Evolutionary conservation across 2,113 vertebrate species (phyloP).

Genomic region (Tangachromis dhanisi): DNA sequence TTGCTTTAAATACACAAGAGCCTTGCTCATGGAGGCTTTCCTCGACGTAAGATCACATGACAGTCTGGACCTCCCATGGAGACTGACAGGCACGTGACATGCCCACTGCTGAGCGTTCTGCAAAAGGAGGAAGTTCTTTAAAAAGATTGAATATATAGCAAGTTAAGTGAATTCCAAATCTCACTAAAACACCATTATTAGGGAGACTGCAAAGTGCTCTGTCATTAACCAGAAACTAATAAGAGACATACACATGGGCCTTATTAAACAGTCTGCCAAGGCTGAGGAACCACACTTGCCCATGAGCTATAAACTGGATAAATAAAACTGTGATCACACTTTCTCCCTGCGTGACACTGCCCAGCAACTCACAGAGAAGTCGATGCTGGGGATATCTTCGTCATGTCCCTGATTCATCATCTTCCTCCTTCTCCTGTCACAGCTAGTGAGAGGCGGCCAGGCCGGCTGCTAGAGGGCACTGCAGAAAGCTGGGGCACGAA

Average conservation of each 20-base stretch:
- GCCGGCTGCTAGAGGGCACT: constrained; percentile 28
- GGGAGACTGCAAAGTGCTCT: not conserved
- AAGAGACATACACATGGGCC: not conserved
- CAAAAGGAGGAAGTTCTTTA: not conserved
- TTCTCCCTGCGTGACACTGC: constrained; percentile 9
- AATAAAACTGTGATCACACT: constrained; percentile 14
- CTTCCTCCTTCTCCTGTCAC: constrained; percentile 30
- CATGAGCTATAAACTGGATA: constrained; percentile 17
- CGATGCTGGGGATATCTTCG: constrained; percentile 29
- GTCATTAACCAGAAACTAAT: not conserved
- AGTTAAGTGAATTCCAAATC: not conserved
- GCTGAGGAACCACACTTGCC: not conserved
- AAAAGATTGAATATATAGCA: not conserved
- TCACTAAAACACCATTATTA: not conserved
- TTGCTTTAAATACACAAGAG: constrained; percentile 56
- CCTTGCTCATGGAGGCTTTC: constrained; percentile 17
- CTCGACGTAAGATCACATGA: constrained; percentile 32
- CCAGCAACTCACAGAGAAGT: constrained; percentile 11
- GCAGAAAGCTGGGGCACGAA: constrained; percentile 4
- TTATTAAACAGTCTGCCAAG: not conserved
- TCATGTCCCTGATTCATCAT: constrained; percentile 57
- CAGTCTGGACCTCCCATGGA: not conserved
- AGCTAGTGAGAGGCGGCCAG: constrained; percentile 14
- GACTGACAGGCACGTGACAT: not conserved
- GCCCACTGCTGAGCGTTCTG: not conserved